Percentiles rank a stretch among this genome's conserved stretches.
Evolutionary conservation across 2,888 invertebrate genomes (phyloP).

Genomic region (Mesochorus sp.): DNA sequence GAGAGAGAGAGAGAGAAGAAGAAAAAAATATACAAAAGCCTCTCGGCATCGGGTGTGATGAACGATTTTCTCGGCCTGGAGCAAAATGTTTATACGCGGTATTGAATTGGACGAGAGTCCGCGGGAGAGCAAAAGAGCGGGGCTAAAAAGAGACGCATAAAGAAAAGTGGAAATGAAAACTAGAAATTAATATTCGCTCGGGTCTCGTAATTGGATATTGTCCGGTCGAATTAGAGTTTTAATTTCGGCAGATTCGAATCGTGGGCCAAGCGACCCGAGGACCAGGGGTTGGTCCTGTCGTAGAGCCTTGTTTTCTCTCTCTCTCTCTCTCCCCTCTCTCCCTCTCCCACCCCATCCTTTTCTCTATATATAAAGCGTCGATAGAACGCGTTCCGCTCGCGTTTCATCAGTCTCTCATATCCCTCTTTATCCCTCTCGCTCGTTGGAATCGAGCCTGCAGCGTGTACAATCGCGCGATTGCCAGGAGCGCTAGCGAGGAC

Average conservation of each 20-base stretch:
- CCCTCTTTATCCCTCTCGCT: conserved; percentile 51
- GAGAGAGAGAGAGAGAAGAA: not conserved
- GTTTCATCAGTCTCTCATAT: conserved; percentile 50
- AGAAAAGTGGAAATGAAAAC: conserved; percentile 69
- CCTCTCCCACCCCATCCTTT: no score
- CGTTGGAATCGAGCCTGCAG: conserved; percentile 33
- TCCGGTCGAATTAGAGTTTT: conserved; percentile 80
- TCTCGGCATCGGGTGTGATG: conserved; percentile 21
- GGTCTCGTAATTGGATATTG: conserved; percentile 79
- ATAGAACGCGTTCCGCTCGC: conserved; percentile 29
- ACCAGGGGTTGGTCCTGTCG: conserved; percentile 34
- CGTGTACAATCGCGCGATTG: conserved; percentile 34
- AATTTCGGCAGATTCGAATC: conserved; percentile 76
- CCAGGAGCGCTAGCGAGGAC: conserved; percentile 16
- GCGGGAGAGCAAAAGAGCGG: conserved; percentile 33
- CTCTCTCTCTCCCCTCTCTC: not conserved
- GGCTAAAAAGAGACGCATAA: conserved; percentile 55
- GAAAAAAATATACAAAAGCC: not conserved
- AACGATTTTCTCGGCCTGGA: conserved; percentile 2
- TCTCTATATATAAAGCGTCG: no score
- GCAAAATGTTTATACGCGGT: conserved; percentile 9
- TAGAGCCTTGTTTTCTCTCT: conserved; percentile 27
- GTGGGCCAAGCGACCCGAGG: conserved; percentile 60
- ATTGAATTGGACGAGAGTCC: conserved; percentile 31
- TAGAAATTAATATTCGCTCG: conserved; percentile 77